These are phyloP conservation scores for Gallinago solitaria DNA, from an alignment of 2,797 vertebrate genomes.

Conservation along the genomic window DNA sequence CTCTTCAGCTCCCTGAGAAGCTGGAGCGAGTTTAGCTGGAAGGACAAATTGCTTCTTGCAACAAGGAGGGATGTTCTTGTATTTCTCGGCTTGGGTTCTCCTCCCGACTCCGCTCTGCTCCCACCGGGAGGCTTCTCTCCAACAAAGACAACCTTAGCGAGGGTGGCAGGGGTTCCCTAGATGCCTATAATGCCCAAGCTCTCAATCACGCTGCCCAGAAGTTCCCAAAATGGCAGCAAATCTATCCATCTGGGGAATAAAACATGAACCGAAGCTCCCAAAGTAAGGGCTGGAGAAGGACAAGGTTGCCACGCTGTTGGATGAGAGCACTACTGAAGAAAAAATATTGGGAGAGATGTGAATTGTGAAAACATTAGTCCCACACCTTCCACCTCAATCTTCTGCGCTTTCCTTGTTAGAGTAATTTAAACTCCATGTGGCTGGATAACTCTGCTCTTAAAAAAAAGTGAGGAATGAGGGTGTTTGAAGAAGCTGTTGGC, in stretches of 20 bases:
- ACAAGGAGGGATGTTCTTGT: background rate
- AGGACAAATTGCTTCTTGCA: background rate
- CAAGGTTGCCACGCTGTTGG: background rate
- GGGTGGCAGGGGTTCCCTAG: background rate
- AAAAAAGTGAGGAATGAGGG: background rate
- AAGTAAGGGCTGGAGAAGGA: background rate
- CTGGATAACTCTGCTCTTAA: background rate
- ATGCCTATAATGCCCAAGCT: background rate
- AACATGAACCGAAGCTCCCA: background rate
- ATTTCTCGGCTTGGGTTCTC: background rate
- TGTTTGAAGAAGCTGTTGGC: background rate
- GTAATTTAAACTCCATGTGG: background rate
- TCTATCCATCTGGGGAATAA: background rate
- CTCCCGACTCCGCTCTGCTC: background rate
- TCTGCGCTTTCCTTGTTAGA: background rate
- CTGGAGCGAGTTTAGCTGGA: background rate
- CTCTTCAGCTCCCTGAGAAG: background rate
- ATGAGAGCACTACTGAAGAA: background rate
- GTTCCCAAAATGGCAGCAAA: background rate
- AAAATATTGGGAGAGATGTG: background rate
- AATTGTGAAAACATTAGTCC: background rate
- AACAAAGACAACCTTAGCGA: background rate
- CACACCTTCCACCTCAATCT: background rate
- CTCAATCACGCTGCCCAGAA: background rate
- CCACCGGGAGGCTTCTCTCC: background rate